A percentile compares a stretch with the other conserved stretches of the same genome.
These are phyloP conservation scores for Meriones psammophilus DNA, from an alignment of 2,797 vertebrate species.

Conservation along the genomic window DNA sequence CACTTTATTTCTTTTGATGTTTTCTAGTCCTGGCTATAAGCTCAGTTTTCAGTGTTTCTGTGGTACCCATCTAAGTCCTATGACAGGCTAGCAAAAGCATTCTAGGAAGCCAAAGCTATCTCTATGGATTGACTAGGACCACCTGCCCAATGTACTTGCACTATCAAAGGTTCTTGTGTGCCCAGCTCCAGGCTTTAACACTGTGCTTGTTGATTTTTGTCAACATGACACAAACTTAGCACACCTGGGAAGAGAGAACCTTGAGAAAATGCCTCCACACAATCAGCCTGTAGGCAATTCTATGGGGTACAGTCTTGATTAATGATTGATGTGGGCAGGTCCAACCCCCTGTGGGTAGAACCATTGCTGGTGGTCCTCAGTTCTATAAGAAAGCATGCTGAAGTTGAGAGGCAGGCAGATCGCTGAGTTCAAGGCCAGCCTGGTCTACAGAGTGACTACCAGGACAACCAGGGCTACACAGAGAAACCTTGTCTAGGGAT, in stretches of 20 bases:
- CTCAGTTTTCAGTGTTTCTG: background rate
- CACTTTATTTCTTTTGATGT: background rate
- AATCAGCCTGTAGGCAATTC: background rate
- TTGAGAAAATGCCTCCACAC: background rate
- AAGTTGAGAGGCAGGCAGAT: background rate
- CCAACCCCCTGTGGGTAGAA: background rate
- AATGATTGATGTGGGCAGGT: background rate
- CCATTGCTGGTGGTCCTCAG: background rate
- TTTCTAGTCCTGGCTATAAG: background rate
- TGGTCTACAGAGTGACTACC: background rate
- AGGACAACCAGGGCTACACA: background rate
- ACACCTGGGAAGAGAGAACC: background rate
- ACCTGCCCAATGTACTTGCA: background rate
- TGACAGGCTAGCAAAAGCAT: too few species aligned
- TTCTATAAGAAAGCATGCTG: background rate
- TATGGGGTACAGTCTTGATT: background rate
- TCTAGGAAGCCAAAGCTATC: background rate
- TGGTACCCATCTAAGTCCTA: background rate
- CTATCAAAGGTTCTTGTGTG: background rate
- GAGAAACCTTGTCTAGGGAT: background rate
- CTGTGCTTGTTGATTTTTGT: background rate
- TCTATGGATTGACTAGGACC: background rate
- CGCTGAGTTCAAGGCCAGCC: background rate
- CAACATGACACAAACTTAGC: background rate
- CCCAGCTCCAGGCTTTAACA: background rate